Evolutionary conservation across 2,113 vertebrate genomes (phyloP).

Genomic region (Puma concolor): DNA sequence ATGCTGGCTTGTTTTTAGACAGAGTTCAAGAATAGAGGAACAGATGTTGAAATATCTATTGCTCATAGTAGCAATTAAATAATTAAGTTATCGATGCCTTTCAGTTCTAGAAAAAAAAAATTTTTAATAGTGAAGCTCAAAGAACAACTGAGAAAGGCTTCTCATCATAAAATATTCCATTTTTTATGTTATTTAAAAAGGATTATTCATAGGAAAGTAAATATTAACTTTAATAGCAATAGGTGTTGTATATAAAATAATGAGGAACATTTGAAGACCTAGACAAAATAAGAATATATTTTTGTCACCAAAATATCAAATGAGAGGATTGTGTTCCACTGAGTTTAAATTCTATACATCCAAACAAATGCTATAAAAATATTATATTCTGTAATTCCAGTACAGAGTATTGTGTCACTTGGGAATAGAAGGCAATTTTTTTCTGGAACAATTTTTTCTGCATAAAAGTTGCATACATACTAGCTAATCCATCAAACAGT

Average conservation of each 20-base stretch:
- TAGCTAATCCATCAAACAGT: constrained; percentile 71
- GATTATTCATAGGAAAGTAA: constrained; percentile 45
- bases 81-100: not conserved
- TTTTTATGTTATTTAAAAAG: not conserved
- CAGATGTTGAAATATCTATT: not conserved
- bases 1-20: not conserved
- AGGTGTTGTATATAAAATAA: constrained; percentile 8
- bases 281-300: not conserved
- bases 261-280: constrained; percentile 20
- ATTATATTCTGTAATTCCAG: constrained; percentile 32
- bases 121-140: not conserved
- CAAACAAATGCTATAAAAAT: constrained; percentile 51
- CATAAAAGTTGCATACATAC: constrained; percentile 50
- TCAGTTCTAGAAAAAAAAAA: not conserved
- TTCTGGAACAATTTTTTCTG: not conserved
- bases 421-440: constrained; percentile 42
- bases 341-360: constrained; percentile 23
- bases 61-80: not conserved
- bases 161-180: not conserved
- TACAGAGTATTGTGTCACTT: constrained; percentile 12
- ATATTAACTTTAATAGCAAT: constrained; percentile 56
- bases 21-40: not conserved
- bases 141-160: not conserved
- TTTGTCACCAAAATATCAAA: constrained; percentile 43
- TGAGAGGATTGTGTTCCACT: constrained; percentile 43